phyloP scores from a whole-genome alignment of 2,888 invertebrate species.

The Fabriciana adippe region DNA sequence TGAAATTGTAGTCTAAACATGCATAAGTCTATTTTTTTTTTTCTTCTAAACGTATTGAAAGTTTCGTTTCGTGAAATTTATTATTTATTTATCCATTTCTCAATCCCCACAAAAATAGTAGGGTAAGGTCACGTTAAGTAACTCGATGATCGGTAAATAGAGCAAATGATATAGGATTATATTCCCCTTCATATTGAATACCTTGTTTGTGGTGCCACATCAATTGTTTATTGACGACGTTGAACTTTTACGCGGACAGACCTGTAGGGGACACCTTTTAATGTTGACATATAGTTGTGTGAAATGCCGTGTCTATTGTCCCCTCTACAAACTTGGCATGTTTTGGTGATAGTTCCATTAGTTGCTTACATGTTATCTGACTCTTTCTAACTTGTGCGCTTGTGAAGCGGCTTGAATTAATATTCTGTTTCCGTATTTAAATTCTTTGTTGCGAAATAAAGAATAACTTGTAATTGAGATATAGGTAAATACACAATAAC shows the following conservation, averaged over 20 bases:
- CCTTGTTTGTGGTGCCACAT: conserved; percentile 32
- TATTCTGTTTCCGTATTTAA: no score
- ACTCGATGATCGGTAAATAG: conserved; percentile 32
- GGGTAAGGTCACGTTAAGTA: conserved; percentile 19
- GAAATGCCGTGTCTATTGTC: conserved; percentile 18
- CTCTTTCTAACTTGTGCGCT: background rate
- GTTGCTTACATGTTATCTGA: background rate
- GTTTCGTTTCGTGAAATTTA: no score
- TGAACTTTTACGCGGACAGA: conserved; percentile 19
- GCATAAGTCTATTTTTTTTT: background rate
- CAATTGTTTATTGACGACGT: conserved; percentile 35
- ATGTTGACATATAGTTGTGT: conserved; percentile 21
- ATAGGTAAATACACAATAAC: no score
- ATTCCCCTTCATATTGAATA: conserved; percentile 34
- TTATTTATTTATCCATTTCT: background rate
- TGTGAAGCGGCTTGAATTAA: no score
- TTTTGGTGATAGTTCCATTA: conserved; percentile 19
- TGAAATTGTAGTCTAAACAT: background rate
- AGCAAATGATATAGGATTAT: conserved; percentile 34
- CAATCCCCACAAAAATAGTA: conserved; percentile 16
- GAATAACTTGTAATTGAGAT: no score
- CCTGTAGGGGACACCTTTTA: conserved; percentile 18
- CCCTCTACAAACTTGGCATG: conserved; percentile 27
- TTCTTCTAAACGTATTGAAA: background rate
- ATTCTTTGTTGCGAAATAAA: no score